phyloP scores from a whole-genome alignment of 2,797 vertebrate species.

The Orestias chungarensis region DNA sequence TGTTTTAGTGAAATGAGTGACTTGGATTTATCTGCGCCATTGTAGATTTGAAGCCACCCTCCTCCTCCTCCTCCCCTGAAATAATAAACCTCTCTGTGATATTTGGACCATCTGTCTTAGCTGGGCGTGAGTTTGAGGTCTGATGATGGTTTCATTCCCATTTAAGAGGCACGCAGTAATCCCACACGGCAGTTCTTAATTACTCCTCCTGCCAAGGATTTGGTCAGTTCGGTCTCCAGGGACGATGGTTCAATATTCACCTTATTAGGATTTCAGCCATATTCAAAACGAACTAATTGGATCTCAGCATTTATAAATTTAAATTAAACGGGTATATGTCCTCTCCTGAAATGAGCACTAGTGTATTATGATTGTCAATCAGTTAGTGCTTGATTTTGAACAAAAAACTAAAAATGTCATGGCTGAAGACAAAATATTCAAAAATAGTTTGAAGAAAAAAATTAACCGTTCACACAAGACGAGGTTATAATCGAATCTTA shows the following conservation, averaged over 20 bases:
- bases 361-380: constrained; percentile 18
- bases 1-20: constrained; percentile 25
- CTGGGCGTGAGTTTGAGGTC: constrained; percentile 23
- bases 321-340: not conserved
- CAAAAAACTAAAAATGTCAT: too few relatives aligned
- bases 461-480: not conserved
- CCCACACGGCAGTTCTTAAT: constrained; percentile 20
- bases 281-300: not conserved
- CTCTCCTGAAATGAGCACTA: not conserved
- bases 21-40: constrained; percentile 23
- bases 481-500: constrained; percentile 12
- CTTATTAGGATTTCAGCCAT: not conserved
- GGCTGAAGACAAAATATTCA: not conserved
- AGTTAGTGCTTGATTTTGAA: not conserved
- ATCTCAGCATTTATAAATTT: constrained; percentile 8
- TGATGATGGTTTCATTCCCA: constrained; percentile 19
- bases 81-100: constrained; percentile 43
- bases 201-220: constrained; percentile 12
- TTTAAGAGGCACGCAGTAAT: constrained; percentile 16
- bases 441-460: constrained; percentile 1
- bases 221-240: not conserved
- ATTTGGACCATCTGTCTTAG: constrained; percentile 10
- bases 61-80: constrained; percentile 17
- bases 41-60: constrained; percentile 13
- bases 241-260: not conserved